These are phyloP conservation scores for Calyptomena viridis DNA, from an alignment of 2,113 vertebrate species.

Conservation along the genomic window DNA sequence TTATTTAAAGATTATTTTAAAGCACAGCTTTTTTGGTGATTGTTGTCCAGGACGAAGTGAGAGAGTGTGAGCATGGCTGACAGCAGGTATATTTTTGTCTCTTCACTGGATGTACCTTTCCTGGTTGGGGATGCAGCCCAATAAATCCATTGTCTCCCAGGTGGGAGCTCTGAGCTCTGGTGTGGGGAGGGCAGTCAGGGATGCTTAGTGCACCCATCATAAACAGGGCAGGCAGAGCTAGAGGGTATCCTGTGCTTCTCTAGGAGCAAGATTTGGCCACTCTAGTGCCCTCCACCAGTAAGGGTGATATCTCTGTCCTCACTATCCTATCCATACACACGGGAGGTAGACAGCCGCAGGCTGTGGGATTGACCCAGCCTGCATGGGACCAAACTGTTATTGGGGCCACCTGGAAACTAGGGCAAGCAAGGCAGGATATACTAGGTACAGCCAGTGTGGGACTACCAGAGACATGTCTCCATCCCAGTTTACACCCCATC, in stretches of 20 bases:
- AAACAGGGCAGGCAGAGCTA: neutral
- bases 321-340: neutral
- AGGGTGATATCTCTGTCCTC: neutral
- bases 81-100: constrained; percentile 35
- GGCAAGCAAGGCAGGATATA: neutral
- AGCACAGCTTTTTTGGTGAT: constrained; percentile 42
- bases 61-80: rapidly evolving
- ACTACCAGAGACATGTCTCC: neutral
- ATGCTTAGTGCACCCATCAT: neutral
- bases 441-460: neutral
- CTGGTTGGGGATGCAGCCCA: neutral
- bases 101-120: constrained; percentile 63
- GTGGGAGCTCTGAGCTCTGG: neutral
- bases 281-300: neutral
- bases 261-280: neutral
- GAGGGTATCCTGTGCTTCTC: neutral
- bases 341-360: neutral
- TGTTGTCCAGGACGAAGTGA: neutral
- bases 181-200: neutral
- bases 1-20: constrained; percentile 70
- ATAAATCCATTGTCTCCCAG: constrained; percentile 54
- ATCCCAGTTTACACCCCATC: neutral
- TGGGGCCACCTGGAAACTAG: neutral
- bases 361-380: neutral
- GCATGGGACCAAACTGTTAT: neutral